Base-by-base conservation (phyloP, 1,140 invertebrate genomes). In the Trichonephila clavipes region DNA sequence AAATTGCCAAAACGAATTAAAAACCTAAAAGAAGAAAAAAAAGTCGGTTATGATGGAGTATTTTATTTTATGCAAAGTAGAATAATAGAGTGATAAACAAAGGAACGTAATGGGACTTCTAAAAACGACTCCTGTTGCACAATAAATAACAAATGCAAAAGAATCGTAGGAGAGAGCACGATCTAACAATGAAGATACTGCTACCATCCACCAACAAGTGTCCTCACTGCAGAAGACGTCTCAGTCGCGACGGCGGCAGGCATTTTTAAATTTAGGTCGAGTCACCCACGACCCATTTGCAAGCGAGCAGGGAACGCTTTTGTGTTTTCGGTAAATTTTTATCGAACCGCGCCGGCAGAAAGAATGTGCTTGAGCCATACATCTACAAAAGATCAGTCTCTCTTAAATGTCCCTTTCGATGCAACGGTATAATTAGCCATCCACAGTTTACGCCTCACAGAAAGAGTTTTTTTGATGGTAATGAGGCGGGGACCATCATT, bases 231-330 rank as follows among this genome's bases (percentile, higher is more conserved):
- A n/a, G 19, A 83, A 72, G 69, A 44, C 44, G 81, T 28, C n/a
- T 16, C 81, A 44, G 87, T 88, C 87, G 87, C 40, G 87, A 88
- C 87, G 87, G 34, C 87, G 34, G 34, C 87, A 18, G 10, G 64
- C 24, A 72, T 14, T 66, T 88, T 88, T 88, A 88, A 88, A 88
- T 88, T 69, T 88, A 88, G 87, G 87, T 64, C 87, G 34, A 69
- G 87, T 88, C 87, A 88, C 62, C 87, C 87, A 88, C 87, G 62
- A 44, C 87, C 64, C 87, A 88, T 88, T 88, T 88, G 87, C 69
- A 66, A 16, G 62, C 40, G 24, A n/a, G 87, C 69, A 66, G 28
- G 62, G 64, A 59, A n/a, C 10, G n/a, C 61, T 88, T 51, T 88
- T 88, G 87, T 72, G 19, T 88, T 88, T 88, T 88, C 59, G n/a